Base-by-base conservation (phyloP, 2,888 invertebrate genomes). In the Bugula neritina region DNA sequence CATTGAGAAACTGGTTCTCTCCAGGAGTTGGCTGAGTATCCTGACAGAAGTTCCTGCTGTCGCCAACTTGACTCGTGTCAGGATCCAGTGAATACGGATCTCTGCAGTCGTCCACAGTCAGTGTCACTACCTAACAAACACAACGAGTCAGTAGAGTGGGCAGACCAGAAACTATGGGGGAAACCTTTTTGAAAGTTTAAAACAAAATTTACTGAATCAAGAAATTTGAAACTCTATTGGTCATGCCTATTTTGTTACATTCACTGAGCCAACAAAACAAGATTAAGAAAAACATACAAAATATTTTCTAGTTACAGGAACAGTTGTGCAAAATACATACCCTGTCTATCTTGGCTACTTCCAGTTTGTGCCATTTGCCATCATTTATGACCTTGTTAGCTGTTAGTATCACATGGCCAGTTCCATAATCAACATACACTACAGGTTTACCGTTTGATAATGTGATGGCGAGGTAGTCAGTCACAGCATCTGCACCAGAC, bases 341-440 rank as follows among this genome's bases (percentile, higher is more conserved):
- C 79, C 78, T 80, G 75, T 79, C 81, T 35, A 75, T 76, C 21
- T 80, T 74, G 83, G 94, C 94, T 76, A 99, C 89, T 82, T 97
- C 97, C 73, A 99, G 87, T 73, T 94, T 89, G 85, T 99, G 99
- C 98, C 99, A 99, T 84, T 94, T 92, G 2, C 97, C 98, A 82
- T 99, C 98, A 81, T 94, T 93, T 10, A 70, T 31, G 31, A 54
- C 31, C 5, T 25, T 70, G 31, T 70, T 43, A 2, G 43, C 31
- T 23, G 70, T 43, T 1, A 54, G 52, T 29, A n/a, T 54, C 54
- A 54, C 70, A 70, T 43, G 70, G 3, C 70, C 70, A 10, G 70
- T 70, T 3, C 70, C 70, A 17, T 35, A 29, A 23, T 70, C 29
- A 5, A 70, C 29, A 31, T 70, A 70, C 5, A 70, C 52, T 1